A percentile compares a stretch with the other conserved stretches of the same genome.
Conservation (phyloP, 1,140 invertebrate genomes). For the Saccostrea glomerata region DNA sequence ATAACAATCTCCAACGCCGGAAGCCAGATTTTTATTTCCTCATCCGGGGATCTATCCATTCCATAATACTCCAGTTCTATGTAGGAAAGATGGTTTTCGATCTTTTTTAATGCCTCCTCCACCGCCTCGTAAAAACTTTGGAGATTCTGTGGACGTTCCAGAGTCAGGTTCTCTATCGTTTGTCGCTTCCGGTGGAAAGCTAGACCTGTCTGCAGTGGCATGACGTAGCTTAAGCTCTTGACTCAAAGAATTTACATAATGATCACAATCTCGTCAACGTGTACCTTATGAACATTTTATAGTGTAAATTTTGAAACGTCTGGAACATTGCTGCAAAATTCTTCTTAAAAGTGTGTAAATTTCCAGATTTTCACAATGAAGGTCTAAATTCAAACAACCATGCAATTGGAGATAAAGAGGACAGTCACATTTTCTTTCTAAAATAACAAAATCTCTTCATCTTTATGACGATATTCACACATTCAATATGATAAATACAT, state of each 20-base stretch:
- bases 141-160: conserved; percentile 67
- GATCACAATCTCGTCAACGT: not conserved
- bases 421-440: too few relatives aligned
- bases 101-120: conserved; percentile 53
- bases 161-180: conserved; percentile 60
- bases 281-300: not conserved
- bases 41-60: conserved; percentile 53
- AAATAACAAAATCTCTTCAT: not conserved
- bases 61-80: conserved; percentile 63
- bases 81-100: conserved; percentile 58
- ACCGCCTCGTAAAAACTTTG: conserved; percentile 64
- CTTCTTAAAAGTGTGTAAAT: not conserved
- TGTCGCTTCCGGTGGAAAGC: conserved; percentile 69
- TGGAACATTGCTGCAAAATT: not conserved
- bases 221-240: not conserved
- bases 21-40: conserved; percentile 57
- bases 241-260: not conserved
- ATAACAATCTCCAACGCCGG: conserved; percentile 45
- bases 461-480: not conserved
- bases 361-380: too few relatives aligned
- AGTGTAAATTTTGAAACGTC: not conserved
- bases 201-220: conserved; percentile 63
- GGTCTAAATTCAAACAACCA: too few relatives aligned
- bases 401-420: too few relatives aligned
- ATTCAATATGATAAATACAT: not conserved